phyloP scores from a whole-genome alignment of 2,113 vertebrate genomes.

The Channa argus region DNA sequence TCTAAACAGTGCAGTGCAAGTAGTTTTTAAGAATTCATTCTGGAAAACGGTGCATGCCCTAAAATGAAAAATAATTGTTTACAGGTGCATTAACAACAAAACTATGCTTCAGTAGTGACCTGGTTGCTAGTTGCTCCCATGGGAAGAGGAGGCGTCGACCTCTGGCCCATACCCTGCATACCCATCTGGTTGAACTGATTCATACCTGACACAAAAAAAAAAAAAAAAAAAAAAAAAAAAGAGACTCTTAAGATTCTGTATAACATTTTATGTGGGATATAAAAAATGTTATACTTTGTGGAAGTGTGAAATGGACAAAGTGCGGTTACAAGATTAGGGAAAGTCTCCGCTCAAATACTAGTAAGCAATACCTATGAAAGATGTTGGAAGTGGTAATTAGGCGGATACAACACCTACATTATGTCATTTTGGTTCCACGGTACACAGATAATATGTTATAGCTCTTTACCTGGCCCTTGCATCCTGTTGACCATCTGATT shows the following conservation, averaged over 20 bases:
- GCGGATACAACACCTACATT: neutral
- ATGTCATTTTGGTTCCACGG: neutral
- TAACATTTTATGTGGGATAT: neutral
- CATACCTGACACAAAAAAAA: conserved; percentile 86
- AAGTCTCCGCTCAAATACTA: neutral
- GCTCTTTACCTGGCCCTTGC: conserved; percentile 88
- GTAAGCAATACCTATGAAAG: neutral
- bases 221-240: neutral
- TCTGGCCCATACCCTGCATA: conserved; percentile 89
- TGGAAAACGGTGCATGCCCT: no score
- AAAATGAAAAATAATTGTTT: no score
- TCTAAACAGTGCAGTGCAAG: neutral
- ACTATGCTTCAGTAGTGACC: conserved; percentile 77
- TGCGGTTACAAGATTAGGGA: no score
- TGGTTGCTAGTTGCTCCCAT: conserved; percentile 90
- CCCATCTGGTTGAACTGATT: conserved; percentile 92
- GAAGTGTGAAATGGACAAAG: no score
- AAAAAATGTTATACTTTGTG: no score
- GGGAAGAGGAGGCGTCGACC: conserved; percentile 92
- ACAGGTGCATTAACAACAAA: no score
- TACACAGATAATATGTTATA: neutral
- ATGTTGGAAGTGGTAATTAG: no score
- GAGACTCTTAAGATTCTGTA: neutral
- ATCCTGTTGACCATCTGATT: conserved; percentile 94
- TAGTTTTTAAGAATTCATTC: no score